Evolutionary conservation across 1,140 invertebrate species (phyloP).

Genomic region (Tetramorium simillimum): DNA sequence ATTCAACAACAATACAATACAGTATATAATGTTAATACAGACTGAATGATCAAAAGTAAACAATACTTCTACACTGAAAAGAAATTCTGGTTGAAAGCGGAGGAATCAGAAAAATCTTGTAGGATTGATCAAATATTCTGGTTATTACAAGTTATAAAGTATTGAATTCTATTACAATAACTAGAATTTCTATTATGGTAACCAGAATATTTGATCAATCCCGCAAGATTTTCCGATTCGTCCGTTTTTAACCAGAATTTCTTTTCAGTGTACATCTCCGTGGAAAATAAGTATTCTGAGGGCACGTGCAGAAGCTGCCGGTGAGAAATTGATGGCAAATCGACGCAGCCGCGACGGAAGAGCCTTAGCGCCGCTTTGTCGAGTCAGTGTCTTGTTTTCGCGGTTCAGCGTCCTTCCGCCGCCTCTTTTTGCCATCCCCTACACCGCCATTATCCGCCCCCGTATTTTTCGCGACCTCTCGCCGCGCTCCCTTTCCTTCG

Average conservation of each 20-base stretch:
- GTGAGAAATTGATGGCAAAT: constrained; percentile 28
- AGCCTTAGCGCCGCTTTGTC: constrained; percentile 23
- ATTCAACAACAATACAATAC: not conserved
- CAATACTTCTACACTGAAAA: not conserved
- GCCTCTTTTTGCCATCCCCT: constrained; percentile 55
- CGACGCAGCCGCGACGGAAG: not conserved
- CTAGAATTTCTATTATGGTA: too few species aligned
- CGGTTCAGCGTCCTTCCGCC: constrained; percentile 40
- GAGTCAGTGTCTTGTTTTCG: constrained; percentile 58
- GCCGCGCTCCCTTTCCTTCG: not conserved
- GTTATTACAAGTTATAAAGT: too few species aligned
- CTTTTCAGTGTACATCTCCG: too few species aligned
- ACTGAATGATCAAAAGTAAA: not conserved
- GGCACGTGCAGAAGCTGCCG: not conserved
- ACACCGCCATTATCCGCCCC: constrained; percentile 59
- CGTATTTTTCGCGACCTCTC: constrained; percentile 65
- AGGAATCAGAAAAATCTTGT: too few species aligned
- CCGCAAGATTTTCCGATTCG: too few species aligned
- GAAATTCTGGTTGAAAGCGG: too few species aligned
- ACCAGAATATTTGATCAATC: too few species aligned
- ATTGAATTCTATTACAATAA: too few species aligned
- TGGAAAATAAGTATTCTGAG: not conserved
- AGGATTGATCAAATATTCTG: too few species aligned
- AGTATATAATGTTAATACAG: not conserved
- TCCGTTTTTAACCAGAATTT: too few species aligned